These are phyloP conservation scores for Scaptomyza flava DNA, from an alignment of 2,888 invertebrate genomes.

Conservation along the genomic window DNA sequence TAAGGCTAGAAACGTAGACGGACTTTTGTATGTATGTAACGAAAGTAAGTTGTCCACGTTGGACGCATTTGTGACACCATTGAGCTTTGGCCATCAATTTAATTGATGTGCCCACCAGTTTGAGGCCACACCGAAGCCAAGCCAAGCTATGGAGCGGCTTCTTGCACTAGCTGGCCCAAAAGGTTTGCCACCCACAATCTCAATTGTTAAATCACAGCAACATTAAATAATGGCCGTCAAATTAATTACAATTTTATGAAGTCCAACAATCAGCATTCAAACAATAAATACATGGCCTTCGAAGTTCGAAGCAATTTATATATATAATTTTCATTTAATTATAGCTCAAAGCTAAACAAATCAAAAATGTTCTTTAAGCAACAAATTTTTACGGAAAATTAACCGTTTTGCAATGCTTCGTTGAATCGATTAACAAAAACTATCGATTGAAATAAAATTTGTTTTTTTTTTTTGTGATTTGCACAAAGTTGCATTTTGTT, in stretches of 20 bases:
- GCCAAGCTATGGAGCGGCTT: no score
- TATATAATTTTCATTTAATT: neutral
- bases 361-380: no score
- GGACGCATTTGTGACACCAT: conserved; percentile 31
- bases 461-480: no score
- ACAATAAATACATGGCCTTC: neutral
- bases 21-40: neutral
- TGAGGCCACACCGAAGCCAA: neutral
- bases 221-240: conserved; percentile 24
- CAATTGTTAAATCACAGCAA: conserved; percentile 10
- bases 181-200: conserved; percentile 6
- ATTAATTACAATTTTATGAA: conserved; percentile 34
- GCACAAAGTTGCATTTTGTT: no score
- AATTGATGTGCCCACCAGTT: conserved; percentile 30
- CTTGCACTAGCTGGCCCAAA: neutral
- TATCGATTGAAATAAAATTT: no score
- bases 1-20: conserved; percentile 24
- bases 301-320: neutral
- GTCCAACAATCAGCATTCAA: neutral
- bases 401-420: no score
- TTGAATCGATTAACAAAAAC: no score
- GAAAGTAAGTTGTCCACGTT: neutral
- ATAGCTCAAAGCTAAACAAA: neutral
- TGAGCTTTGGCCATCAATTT: conserved; percentile 41
- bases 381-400: no score